Base-by-base conservation (phyloP, 2,888 invertebrate genomes). In the Hemicrepidius hirtus region DNA sequence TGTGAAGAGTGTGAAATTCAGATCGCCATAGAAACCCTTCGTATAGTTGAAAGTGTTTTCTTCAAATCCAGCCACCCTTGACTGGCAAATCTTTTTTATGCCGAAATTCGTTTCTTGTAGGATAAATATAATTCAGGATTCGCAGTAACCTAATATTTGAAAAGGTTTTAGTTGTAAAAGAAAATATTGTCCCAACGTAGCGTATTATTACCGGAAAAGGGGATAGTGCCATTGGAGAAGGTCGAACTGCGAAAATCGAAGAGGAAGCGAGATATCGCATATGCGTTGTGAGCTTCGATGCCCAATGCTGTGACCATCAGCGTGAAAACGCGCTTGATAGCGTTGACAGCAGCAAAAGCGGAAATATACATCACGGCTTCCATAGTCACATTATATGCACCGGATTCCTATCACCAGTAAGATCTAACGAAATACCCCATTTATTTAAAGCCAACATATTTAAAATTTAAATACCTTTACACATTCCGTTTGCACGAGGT, bases 371-470 rank as follows among this genome's bases (percentile, higher is more conserved):
- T 78, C 77, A 76, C 65, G 74, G 68, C 73, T 70, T 71, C 76
- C 72, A 76, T 74, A 76, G 75, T 78, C 71, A 68, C 68, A 75
- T 76, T 77, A 75, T 75, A 75, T 77, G 73, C 76, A 73, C 75
- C 65, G 73, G 68, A 71, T 65, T 64, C 75, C 50, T 77, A 76
- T 77, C 77, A 60, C 46, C 67, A 75, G 70, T 67, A 67, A 74
- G 69, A 78, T 78, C 77, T 77, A 75, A 75, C 75, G 75, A 78
- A 78, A 78, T 78, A 78, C 72, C 75, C 71, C 76, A 78, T 77
- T 77, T 77, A 76, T 78, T 75, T 71, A 74, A 69, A 71, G 57
- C 70, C 72, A 62, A 67, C 69, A 73, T 71, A 76, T 77, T 76
- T 74, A 75, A 77, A 78, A 74, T 78, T 78, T 75, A 78, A 77